These are phyloP conservation scores for Sarcophaga bullata DNA, from an alignment of 1,140 invertebrate genomes.

Conservation along the genomic window DNA sequence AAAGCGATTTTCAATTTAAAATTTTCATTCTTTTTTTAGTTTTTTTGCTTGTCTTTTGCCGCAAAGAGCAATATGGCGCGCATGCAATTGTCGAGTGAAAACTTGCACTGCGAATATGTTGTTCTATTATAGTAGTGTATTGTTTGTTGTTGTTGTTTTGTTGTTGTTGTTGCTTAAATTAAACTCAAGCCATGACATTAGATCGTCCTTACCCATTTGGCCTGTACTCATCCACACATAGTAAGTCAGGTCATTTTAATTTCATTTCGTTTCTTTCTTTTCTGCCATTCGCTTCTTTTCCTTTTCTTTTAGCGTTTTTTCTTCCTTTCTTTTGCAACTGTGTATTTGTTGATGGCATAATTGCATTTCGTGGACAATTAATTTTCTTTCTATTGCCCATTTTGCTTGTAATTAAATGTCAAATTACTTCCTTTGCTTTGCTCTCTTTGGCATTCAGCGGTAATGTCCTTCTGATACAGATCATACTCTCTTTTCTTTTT, in stretches of 20 bases:
- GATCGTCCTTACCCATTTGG: not conserved
- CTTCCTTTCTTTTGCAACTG: not conserved
- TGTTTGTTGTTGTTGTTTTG: not conserved
- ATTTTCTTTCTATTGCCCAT: slow-evolving; percentile 65
- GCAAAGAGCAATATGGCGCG: not conserved
- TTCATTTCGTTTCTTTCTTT: too few relatives aligned
- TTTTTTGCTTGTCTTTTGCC: not conserved
- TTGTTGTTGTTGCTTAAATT: not conserved
- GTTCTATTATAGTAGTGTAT: too few relatives aligned
- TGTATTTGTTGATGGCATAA: slow-evolving; percentile 52
- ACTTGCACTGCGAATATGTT: not conserved
- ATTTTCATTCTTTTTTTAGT: not conserved
- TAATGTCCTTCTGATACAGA: not conserved
- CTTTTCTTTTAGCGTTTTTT: not conserved
- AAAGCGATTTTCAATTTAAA: slow-evolving; percentile 1
- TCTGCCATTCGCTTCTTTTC: not conserved
- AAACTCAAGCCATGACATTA: slow-evolving; percentile 5
- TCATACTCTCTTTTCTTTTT: not conserved
- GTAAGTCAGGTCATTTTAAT: too few relatives aligned
- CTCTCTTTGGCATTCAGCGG: not conserved
- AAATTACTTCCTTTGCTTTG: slow-evolving; percentile 63
- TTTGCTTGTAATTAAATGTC: slow-evolving; percentile 65
- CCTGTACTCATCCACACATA: too few relatives aligned
- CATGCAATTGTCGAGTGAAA: not conserved
- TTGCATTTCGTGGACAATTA: slow-evolving; percentile 66